Percentiles rank a stretch among this genome's conserved stretches.
phyloP scores from a whole-genome alignment of 2,888 invertebrate species.

The Agonopterix subpropinquella region DNA sequence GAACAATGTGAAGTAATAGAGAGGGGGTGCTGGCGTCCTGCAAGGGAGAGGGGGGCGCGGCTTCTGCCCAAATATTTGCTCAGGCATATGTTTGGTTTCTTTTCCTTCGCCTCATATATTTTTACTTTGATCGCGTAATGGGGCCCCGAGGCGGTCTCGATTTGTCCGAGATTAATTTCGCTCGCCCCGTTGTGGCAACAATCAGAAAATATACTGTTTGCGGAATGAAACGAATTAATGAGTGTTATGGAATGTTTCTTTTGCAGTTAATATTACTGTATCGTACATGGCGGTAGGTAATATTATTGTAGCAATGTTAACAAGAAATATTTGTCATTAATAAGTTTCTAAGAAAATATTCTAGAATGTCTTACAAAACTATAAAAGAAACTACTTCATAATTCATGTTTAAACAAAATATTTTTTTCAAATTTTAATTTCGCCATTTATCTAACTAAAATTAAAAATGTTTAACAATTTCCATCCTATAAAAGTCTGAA shows the following conservation, averaged over 20 bases:
- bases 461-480: too few relatives aligned
- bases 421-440: too few relatives aligned
- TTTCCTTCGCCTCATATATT: conserved; percentile 73
- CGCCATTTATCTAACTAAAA: too few relatives aligned
- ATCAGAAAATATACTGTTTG: conserved; percentile 34
- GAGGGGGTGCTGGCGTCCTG: conserved; percentile 26
- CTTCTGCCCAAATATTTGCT: conserved; percentile 67
- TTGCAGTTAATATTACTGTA: not conserved
- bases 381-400: too few relatives aligned
- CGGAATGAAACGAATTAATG: not conserved
- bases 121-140: conserved; percentile 70
- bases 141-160: conserved; percentile 57
- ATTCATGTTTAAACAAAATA: too few relatives aligned
- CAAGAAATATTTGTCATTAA: too few relatives aligned
- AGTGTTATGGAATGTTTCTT: not conserved
- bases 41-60: conserved; percentile 26
- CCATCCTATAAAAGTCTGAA: not conserved
- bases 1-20: conserved; percentile 70
- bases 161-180: conserved; percentile 68
- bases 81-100: conserved; percentile 72
- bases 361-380: too few relatives aligned
- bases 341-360: too few relatives aligned
- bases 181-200: conserved; percentile 33
- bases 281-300: too few relatives aligned
- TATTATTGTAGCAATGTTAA: too few relatives aligned